Conservation (phyloP, 2,797 vertebrate genomes). For the Typhlichthys eigenmanni region DNA sequence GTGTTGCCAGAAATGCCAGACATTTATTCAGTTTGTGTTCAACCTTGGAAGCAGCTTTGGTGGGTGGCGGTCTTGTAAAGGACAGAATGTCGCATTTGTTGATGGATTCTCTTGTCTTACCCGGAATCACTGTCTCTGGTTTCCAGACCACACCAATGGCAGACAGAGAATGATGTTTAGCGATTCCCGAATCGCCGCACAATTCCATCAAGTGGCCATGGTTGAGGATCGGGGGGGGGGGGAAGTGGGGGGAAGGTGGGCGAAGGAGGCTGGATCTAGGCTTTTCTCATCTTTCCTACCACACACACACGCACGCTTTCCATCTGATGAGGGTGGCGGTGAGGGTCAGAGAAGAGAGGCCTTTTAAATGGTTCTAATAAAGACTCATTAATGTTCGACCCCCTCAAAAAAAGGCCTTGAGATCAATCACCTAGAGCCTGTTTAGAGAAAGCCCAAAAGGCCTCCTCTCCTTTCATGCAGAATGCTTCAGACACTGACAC, state of each 20-base stretch:
- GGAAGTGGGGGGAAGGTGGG: too few species aligned
- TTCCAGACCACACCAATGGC: too few species aligned
- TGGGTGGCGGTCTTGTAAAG: constrained; percentile 33
- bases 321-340: constrained; percentile 26
- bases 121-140: too few species aligned
- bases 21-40: constrained; percentile 31
- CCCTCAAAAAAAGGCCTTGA: constrained; percentile 31
- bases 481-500: constrained; percentile 1
- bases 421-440: constrained; percentile 35
- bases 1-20: constrained; percentile 19
- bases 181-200: too few species aligned
- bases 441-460: constrained; percentile 19
- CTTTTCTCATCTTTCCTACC: too few species aligned
- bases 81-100: constrained; percentile 36
- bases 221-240: too few species aligned
- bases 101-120: not conserved
- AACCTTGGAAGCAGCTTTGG: constrained; percentile 27
- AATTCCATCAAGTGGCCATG: too few species aligned
- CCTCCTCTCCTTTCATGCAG: constrained; percentile 26
- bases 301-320: constrained; percentile 33
- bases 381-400: constrained; percentile 43
- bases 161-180: too few species aligned
- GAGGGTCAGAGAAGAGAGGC: constrained; percentile 55
- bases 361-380: constrained; percentile 38
- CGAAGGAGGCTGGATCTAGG: too few species aligned